A percentile compares a stretch with the other conserved stretches of the same genome.
These are phyloP conservation scores for Apodemus sylvaticus DNA, from an alignment of 2,113 vertebrate species.

Conservation along the genomic window DNA sequence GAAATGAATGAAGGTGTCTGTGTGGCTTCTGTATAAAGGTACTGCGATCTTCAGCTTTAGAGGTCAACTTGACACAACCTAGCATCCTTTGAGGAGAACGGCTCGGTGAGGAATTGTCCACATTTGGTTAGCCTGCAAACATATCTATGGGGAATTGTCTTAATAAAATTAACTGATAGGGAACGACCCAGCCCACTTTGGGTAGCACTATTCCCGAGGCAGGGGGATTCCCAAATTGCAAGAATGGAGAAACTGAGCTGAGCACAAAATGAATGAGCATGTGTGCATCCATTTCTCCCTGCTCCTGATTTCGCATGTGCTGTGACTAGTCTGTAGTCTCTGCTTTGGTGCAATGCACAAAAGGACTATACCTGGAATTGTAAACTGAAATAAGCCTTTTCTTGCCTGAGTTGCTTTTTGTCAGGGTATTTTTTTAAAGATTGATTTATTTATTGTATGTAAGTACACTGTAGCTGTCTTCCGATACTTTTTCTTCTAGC, in stretches of 20 bases:
- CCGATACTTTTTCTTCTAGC: too few species aligned
- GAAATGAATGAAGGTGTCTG: not conserved
- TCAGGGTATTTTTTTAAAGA: not conserved
- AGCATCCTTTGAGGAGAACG: not conserved
- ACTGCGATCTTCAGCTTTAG: not conserved
- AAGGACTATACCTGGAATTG: too few species aligned
- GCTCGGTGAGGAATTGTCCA: not conserved
- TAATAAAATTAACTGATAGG: not conserved
- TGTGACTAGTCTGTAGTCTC: not conserved
- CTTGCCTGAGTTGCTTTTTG: not conserved
- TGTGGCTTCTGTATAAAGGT: conserved; percentile 1
- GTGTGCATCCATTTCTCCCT: not conserved
- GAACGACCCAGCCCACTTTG: not conserved
- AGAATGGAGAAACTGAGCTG: not conserved
- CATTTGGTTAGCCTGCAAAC: not conserved
- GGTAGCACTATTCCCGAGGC: not conserved
- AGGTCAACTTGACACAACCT: not conserved
- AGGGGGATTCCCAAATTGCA: not conserved
- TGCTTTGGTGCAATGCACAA: not conserved
- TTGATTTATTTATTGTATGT: too few species aligned
- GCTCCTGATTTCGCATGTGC: too few species aligned
- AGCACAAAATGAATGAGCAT: not conserved
- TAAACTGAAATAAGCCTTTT: not conserved
- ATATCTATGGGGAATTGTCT: not conserved
- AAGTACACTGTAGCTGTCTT: too few species aligned